Evolutionary conservation across 2,113 vertebrate species (phyloP), one percentile per base, ranked within the genome.

Genomic region (Campylomormyrus tamandua): DNA sequence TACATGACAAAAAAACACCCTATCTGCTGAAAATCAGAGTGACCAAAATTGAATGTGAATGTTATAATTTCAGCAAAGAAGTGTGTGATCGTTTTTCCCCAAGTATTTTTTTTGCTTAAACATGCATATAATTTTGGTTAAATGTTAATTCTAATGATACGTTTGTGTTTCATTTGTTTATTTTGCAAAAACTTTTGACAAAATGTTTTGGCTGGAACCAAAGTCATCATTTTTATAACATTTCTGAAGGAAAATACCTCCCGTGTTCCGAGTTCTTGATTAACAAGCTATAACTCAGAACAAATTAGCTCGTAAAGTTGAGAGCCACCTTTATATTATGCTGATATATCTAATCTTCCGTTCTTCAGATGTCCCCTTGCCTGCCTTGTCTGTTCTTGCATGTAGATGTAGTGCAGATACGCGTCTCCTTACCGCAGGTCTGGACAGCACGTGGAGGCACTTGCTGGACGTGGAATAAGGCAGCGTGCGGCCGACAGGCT

Each of bases 391-490:
- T 27, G 24, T 74, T 21, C n/a, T n/a, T 70, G 42, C 6, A 48
- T 42, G 45, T 35, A 8, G 46, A 62, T 50, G 24, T 15, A 10
- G 48, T 39, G 42, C 10, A 27, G 50, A 8, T 5, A 39, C 52
- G 27, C n/a, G 27, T 74, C 31, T 53, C 0, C 91, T 89, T 97
- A 99, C 98, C 97, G 93, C 95, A 89, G 95, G 92, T 95, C 97
- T 98, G 91, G 97, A 98, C 89, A 97, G 97, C 88, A 97, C 97
- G 39, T 93, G 96, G 88, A 97, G 92, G 90, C 94, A 95, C 90
- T 92, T 94, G 93, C 94, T 95, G 91, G 94, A 93, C 90, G 95
- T 96, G 91, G 88, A 90, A 6, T 90, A 91, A 56, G 94, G 94
- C 87, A 92, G 95, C 2, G 94, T 48, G 92, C 95, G 96, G 96